phyloP scores from a whole-genome alignment of 2,113 vertebrate genomes.

The Chlamydotis undulata region DNA sequence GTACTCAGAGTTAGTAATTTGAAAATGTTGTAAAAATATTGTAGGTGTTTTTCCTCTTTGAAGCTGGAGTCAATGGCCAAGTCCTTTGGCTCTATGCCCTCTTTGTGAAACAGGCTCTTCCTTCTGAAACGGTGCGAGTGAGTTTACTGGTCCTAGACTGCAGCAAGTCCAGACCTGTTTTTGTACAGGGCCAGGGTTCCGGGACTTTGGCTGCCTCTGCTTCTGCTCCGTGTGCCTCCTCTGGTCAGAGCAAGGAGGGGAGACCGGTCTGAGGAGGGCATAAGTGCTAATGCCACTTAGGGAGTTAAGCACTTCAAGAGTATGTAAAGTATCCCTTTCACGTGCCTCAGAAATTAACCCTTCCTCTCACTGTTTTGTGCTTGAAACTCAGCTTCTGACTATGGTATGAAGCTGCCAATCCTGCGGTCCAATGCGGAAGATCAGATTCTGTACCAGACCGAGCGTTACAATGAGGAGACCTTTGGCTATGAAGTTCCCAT shows the following conservation, averaged over 20 bases:
- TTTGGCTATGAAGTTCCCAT: constrained; percentile 96
- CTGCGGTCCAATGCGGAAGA: constrained; percentile 92
- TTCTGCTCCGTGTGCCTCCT: not conserved
- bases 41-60: not conserved
- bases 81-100: not conserved
- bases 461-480: constrained; percentile 96
- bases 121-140: not conserved
- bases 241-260: not conserved
- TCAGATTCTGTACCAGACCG: constrained; percentile 96
- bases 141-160: not conserved
- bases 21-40: not conserved
- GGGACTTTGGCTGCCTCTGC: not conserved
- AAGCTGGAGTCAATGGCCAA: not conserved
- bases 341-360: not conserved
- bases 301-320: not conserved
- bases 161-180: not conserved
- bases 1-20: not conserved
- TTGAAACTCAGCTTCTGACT: constrained; percentile 88
- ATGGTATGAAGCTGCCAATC: constrained; percentile 94
- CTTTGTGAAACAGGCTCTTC: not conserved
- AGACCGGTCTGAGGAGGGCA: rapidly evolving
- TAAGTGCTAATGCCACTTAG: not conserved
- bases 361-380: constrained; percentile 7
- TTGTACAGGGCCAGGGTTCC: not conserved
- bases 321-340: not conserved